Base-by-base conservation (phyloP, 2,888 invertebrate species). In the Chesias legatella region DNA sequence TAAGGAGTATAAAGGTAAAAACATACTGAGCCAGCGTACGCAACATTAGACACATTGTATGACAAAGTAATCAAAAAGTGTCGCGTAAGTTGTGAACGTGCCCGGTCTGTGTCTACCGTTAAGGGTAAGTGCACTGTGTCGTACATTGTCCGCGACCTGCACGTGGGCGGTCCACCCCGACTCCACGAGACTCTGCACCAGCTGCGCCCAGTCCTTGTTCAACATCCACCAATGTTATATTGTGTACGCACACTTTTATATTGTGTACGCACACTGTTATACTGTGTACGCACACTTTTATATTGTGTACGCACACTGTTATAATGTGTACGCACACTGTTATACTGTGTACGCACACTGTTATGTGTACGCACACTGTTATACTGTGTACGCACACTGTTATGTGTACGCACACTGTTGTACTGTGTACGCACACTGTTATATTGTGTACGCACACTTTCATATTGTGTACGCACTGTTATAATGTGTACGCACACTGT, bases 131-230 rank as follows among this genome's bases (percentile, higher is more conserved):
- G 70, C 67, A 63, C 59, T 62, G 74, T 78, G 83, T 71, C 84
- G 86, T 88, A 85, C 86, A 78, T 85, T 84, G 66, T 84, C 86
- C 74, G 80, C 91, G 91, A 94, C 93, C 90, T 93, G 93, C 73
- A 93, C 92, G 89, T 92, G 93, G 91, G 93, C 93, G 85, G 93
- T 92, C 91, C 93, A 94, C 88, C 93, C 94, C 73, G 93, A 93
- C 89, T 94, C 94, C 90, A 94, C 92, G 84, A 94, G 92, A 88
- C 93, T 93, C 90, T 94, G 94, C 89, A 94, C 93, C 91, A 94
- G 89, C 90, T 94, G 94, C 90, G 93, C 93, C 94, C 94, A 94
- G 90, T 94, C 94, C 94, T 94, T 89, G 69, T 73, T 71, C 79
- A 81, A 83, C 83, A 82, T 79, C 83, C 79, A 82, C 77, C 77